phyloP scores from a whole-genome alignment of 92 coral and sea anemone genomes.

The Muricea muricata region DNA sequence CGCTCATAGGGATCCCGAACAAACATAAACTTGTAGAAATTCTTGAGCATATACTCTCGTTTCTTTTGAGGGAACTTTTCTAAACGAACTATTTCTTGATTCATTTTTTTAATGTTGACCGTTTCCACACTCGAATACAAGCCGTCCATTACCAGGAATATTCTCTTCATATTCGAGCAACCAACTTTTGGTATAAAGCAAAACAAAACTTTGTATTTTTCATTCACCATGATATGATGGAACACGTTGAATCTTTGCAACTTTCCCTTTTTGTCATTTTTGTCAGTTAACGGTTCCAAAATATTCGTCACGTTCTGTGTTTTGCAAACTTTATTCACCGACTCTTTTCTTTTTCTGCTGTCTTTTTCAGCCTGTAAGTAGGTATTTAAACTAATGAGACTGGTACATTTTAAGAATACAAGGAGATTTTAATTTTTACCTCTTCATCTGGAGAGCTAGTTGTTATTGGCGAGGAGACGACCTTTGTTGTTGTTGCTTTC shows the following conservation, averaged over 20 bases:
- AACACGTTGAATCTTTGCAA: not conserved
- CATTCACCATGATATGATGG: conserved; percentile 27
- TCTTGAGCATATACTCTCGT: conserved; percentile 13
- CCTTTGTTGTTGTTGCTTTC: no score
- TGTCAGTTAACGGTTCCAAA: not conserved
- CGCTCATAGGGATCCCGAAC: conserved; percentile 53
- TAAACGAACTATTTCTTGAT: not conserved
- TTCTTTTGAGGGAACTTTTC: conserved; percentile 1
- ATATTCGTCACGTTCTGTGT: not conserved
- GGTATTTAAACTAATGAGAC: no score
- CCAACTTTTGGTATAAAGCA: conserved; percentile 49
- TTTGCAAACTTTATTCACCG: not conserved
- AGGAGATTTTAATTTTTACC: no score
- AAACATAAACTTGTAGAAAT: conserved; percentile 41
- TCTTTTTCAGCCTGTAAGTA: not conserved
- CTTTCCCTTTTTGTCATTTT: not conserved
- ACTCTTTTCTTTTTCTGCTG: not conserved
- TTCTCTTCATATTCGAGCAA: conserved; percentile 20
- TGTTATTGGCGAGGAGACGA: no score
- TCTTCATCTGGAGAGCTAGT: no score
- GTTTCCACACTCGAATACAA: conserved; percentile 1
- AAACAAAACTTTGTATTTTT: conserved; percentile 37
- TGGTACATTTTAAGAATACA: no score
- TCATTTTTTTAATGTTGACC: not conserved
- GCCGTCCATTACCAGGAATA: conserved; percentile 31